Evolutionary conservation across 2,888 invertebrate species (phyloP).

Genomic region (Acanthococcus lagerstroemiae): DNA sequence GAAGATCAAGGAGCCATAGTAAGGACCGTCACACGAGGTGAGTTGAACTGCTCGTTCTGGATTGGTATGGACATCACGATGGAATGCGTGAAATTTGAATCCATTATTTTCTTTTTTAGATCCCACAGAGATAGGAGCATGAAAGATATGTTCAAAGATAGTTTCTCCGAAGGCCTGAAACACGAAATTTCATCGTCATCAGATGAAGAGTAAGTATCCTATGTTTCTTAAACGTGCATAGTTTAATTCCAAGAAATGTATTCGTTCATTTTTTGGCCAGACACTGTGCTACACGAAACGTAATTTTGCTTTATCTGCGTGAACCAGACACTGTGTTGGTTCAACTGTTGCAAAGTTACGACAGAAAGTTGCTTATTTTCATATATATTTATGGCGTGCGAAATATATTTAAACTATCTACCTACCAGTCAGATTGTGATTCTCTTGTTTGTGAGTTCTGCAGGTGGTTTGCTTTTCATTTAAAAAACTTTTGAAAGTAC

Average conservation of each 20-base stretch:
- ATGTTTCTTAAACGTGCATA: conserved; percentile 13
- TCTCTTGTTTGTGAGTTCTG: too few relatives aligned
- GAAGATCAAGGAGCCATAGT: conserved; percentile 30
- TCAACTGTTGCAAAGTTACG: too few relatives aligned
- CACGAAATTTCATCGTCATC: conserved; percentile 49
- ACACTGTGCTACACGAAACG: conserved; percentile 3
- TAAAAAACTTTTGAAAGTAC: too few relatives aligned
- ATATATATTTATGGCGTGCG: too few relatives aligned
- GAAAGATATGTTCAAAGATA: conserved; percentile 50
- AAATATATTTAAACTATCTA: too few relatives aligned
- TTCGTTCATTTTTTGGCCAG: conserved; percentile 6
- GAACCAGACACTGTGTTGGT: too few relatives aligned
- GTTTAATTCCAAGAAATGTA: not conserved
- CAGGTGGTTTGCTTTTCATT: too few relatives aligned
- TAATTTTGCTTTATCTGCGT: not conserved
- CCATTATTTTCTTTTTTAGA: conserved; percentile 9
- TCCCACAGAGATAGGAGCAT: conserved; percentile 31
- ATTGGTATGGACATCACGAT: not conserved
- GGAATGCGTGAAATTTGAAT: not conserved
- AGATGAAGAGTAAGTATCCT: conserved; percentile 39
- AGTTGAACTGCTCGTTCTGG: conserved; percentile 13
- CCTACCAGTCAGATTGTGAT: too few relatives aligned
- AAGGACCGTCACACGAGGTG: conserved; percentile 34
- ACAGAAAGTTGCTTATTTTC: too few relatives aligned
- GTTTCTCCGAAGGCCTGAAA: conserved; percentile 69